Base-by-base conservation (phyloP, 2,113 vertebrate genomes). In the Chloebia gouldiae region DNA sequence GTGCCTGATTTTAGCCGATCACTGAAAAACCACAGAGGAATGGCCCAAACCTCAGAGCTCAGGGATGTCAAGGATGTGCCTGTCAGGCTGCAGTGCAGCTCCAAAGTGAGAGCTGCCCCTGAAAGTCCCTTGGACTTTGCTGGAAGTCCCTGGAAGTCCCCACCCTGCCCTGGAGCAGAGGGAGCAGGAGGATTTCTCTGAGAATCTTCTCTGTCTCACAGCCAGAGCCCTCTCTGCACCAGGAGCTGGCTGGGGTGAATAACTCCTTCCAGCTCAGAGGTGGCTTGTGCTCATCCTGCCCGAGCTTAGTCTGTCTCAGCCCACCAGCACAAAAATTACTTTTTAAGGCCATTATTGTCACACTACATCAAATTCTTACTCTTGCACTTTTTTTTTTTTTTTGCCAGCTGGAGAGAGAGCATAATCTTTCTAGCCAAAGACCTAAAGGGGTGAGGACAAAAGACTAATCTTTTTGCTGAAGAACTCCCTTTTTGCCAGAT, bases 401-500 rank as follows among this genome's bases (percentile, higher is more conserved):
- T 71, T 9, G 66, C 76, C 90, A 95, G 81, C 84, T 93, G 93
- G 93, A 93, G 78, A 79, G 47, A 89, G 20, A 95, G 15, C 57
- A 39, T 72, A 69, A 92, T 77, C 86, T 95, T 84, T 96, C 61
- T 61, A 92, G 53, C 53, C 61, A 73, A 53, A 89, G 77, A 76
- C 75, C 57, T 79, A 30, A 92, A 92, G 66, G 12, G 78, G 31
- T 31, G 81, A 89, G 92, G 86, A 97, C 68, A 95, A 95, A 95
- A 81, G 86, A 64, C 31, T 65, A 77, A 91, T n/a, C 73, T 91
- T 84, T 54, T 65, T 89, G 59, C 70, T 77, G 84, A 85, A 91
- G 81, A 87, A n/a, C 81, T 95, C 45, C 13, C 10, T 94, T 95
- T 97, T 51, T 80, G 14, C 33, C 30, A 92, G 66, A 82, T 50